Base-by-base conservation (phyloP, 2,888 invertebrate species). In the Trachelus stipa region DNA sequence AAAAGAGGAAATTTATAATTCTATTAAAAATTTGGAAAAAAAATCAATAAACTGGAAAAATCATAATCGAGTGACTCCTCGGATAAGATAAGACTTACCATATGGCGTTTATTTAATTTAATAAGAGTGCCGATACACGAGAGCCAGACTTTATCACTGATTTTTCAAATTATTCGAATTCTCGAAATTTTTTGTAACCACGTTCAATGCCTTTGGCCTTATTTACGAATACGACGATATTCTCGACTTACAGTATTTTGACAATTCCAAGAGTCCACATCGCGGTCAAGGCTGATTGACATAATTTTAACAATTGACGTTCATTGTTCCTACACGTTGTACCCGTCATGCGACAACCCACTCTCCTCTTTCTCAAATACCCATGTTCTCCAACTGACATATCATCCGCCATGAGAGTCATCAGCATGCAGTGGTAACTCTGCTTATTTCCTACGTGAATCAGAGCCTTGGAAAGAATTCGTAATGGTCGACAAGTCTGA, bases 221-320 rank as follows among this genome's bases (percentile, higher is more conserved):
- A 31, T 12, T 71, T 71, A 2, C 33, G 1, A 11, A 71, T 35
- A 71, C 71, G 31, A 33, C 1, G 15, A 31, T 31, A 71, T 71
- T 34, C 1, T 71, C 71, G 9, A 71, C 31, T 71, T 71, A 31
- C 71, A 71, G 71, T 31, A 71, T 71, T 71, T 71, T 12, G 31
- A 71, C 31, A 73, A 68, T 76, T 68, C 35, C 69, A 12, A 73
- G 73, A 76, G 73, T 40, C 15, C 56, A 68, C 11, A 78, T 73
- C 35, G 79, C 79, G 79, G 79, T 77, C 79, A 79, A 79, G 76
- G 79, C 73, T 79, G 34, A 74, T 74, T 74, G 12, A 30, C 71
- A 56, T 34, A 68, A 79, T 79, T 77, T 79, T 77, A 71, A 79
- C 77, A 79, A 79, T 77, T 78, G 71, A 33, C 31, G 69, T 30